phyloP scores from a whole-genome alignment of 2,113 vertebrate species.

The Penelope pileata region DNA sequence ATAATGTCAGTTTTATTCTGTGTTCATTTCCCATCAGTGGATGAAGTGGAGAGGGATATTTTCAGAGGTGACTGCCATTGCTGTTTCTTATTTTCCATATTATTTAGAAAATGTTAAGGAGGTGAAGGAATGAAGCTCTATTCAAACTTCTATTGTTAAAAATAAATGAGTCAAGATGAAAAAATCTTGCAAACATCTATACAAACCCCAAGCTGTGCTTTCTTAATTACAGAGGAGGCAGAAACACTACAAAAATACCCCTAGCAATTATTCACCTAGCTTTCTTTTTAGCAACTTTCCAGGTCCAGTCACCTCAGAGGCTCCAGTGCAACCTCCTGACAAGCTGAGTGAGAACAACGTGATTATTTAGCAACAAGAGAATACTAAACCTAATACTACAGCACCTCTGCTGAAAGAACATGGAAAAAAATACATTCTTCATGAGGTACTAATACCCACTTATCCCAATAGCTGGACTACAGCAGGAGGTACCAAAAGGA shows the following conservation, averaged over 20 bases:
- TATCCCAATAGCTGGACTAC: background rate
- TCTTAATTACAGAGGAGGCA: constrained; percentile 51
- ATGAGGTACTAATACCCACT: background rate
- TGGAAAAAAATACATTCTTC: background rate
- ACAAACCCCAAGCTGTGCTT: constrained; percentile 39
- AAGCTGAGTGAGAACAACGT: constrained; percentile 44
- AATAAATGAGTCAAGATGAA: background rate
- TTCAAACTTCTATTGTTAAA: background rate
- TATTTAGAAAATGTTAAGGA: background rate
- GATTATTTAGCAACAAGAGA: constrained; percentile 48
- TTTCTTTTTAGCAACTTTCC: constrained; percentile 41
- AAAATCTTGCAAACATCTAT: constrained; percentile 37
- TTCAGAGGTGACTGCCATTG: background rate
- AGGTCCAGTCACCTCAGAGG: constrained; percentile 23
- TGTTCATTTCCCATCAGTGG: background rate
- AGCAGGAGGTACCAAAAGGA: background rate
- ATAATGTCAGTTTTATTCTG: background rate
- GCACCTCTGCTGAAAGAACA: background rate
- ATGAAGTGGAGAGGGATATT: background rate
- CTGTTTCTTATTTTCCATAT: background rate
- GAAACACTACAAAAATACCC: constrained; percentile 36
- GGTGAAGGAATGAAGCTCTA: background rate
- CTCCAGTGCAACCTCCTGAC: constrained; percentile 11
- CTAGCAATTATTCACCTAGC: constrained; percentile 32
- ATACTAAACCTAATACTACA: constrained; percentile 2